Base-by-base conservation (phyloP, 2,888 invertebrate species). In the Melipona bicolor region DNA sequence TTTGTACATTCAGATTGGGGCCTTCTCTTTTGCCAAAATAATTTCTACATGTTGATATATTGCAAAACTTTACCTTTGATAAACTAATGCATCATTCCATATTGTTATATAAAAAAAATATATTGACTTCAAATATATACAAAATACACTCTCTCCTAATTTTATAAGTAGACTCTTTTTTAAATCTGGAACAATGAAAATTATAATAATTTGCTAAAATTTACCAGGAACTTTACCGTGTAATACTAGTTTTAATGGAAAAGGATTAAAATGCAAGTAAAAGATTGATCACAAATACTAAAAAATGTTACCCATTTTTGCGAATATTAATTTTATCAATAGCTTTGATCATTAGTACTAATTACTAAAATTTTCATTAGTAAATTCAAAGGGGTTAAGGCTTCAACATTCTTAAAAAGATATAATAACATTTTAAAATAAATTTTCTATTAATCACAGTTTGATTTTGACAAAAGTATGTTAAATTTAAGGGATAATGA, bases 401-500 rank as follows among this genome's bases (percentile, higher is more conserved):
- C 32, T 50, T 67, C 27, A 32, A 21, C 19, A 64, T 32, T 11
- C 21, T 32, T 11, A 36, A 32, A 54, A 52, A 52, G 43, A 64
- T 52, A 17, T 70, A 15, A n/a, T 3, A 27, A 27, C 36, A 52
- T n/a, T 71, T 77, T 21, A 52, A 27, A 61, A 62, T 36, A 71
- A 71, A 32, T 71, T 77, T 43, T 71, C 15, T 69, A 24, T 69
- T 64, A 64, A 32, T 21, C 5, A 27, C 9, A 61, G 19, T 61
- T 9, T 32, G 64, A 21, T 32, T 64, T 64, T 64, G 17, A 70
- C 56, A 24, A 24, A 73, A 67, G 21, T 32, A 21, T 52, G 49
- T 65, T 70, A 81, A 52, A 81, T 61, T 72, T 65, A 84, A 79
- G 79, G 85, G 83, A 82, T 81, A 79, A 78, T 76, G 77, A 79